A percentile compares a stretch with the other conserved stretches of the same genome.
phyloP scores from a whole-genome alignment of 2,888 invertebrate genomes.

The Mythimna ferrago region DNA sequence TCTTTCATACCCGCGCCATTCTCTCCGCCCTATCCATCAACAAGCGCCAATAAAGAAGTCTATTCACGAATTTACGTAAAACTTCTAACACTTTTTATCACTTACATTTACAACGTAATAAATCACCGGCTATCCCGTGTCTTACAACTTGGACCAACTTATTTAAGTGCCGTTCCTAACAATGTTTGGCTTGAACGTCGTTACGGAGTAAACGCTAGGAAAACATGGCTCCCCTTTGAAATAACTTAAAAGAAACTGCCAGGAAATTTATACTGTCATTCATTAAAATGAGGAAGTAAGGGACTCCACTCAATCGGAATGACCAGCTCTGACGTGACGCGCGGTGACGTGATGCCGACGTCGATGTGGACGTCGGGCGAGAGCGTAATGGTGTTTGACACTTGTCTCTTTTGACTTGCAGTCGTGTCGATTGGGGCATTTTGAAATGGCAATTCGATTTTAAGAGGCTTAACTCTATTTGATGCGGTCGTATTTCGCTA shows the following conservation, averaged over 20 bases:
- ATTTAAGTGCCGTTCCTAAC: conserved; percentile 79
- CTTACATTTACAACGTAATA: conserved; percentile 57
- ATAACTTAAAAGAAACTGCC: conserved; percentile 70
- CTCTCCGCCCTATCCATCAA: conserved; percentile 45
- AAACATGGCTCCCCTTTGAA: conserved; percentile 77
- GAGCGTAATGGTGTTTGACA: conserved; percentile 31
- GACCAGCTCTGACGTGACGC: conserved; percentile 36
- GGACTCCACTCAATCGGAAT: conserved; percentile 48
- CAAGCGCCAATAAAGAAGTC: conserved; percentile 54
- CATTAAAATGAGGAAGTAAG: conserved; percentile 67
- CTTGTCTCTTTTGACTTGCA: conserved; percentile 31
- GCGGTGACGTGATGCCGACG: conserved; percentile 7
- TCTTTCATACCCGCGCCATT: conserved; percentile 17
- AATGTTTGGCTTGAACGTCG: conserved; percentile 77
- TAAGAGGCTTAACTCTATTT: background rate
- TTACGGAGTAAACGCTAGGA: conserved; percentile 76
- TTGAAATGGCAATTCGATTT: conserved; percentile 1
- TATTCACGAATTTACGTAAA: conserved; percentile 56
- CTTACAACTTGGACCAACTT: conserved; percentile 59
- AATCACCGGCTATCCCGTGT: conserved; percentile 48
- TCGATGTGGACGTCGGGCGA: conserved; percentile 4
- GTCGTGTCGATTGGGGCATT: conserved; percentile 7
- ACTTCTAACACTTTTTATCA: conserved; percentile 55
- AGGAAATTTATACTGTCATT: conserved; percentile 68
- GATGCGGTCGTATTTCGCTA: background rate